Evolutionary conservation across 2,888 invertebrate genomes (phyloP).

Genomic region (Apotomis betuletana): DNA sequence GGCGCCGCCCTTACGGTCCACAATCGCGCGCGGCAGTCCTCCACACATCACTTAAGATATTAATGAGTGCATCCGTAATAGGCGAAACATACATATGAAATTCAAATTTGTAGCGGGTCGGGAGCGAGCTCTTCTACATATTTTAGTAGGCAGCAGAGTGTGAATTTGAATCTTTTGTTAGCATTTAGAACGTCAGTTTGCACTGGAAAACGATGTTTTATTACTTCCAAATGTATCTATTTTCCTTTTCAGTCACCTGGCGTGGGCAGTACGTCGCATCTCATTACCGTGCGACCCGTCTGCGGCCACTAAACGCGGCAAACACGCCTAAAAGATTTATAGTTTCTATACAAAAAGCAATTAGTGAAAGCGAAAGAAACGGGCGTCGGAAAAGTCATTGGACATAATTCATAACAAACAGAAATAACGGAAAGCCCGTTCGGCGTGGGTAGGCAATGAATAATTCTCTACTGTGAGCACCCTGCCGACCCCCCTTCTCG

Average conservation of each 20-base stretch:
- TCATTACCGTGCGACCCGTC: slow-evolving; percentile 6
- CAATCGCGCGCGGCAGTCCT: slow-evolving; percentile 57
- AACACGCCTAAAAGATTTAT: slow-evolving; percentile 63
- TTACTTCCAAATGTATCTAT: slow-evolving; percentile 55
- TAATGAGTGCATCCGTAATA: slow-evolving; percentile 84
- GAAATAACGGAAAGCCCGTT: slow-evolving; percentile 82
- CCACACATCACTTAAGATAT: slow-evolving; percentile 82
- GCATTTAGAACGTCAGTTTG: slow-evolving; percentile 74
- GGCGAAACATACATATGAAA: slow-evolving; percentile 83
- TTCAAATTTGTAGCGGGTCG: slow-evolving; percentile 81
- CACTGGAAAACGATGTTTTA: slow-evolving; percentile 69
- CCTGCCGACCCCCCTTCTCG: slow-evolving; percentile 62
- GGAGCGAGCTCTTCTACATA: slow-evolving; percentile 81
- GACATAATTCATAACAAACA: slow-evolving; percentile 83
- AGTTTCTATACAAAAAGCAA: slow-evolving; percentile 78
- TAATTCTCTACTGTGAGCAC: slow-evolving; percentile 83
- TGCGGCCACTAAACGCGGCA: slow-evolving; percentile 20
- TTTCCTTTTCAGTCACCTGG: slow-evolving; percentile 27
- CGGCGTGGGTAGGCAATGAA: slow-evolving; percentile 83
- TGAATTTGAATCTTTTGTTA: slow-evolving; percentile 84
- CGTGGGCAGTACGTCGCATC: slow-evolving; percentile 2
- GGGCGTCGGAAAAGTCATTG: slow-evolving; percentile 80
- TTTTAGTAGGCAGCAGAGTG: slow-evolving; percentile 83
- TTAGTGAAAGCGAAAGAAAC: slow-evolving; percentile 80
- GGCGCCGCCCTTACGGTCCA: slow-evolving; percentile 56